Evolutionary conservation across 2,888 invertebrate genomes (phyloP).

Genomic region (Ypsolopha sequella): DNA sequence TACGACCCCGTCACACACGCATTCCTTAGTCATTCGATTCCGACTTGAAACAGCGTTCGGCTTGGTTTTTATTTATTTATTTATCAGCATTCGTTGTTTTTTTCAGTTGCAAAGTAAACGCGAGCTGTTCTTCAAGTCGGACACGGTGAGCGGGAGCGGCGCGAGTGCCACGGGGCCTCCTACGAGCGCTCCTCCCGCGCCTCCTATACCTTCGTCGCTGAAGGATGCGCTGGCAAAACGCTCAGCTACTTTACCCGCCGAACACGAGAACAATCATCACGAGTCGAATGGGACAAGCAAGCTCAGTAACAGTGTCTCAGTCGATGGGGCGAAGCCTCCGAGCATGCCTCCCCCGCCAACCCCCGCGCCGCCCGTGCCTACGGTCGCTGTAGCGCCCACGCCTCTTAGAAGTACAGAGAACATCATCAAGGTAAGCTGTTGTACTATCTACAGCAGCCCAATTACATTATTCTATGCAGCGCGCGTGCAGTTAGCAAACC

Average conservation of each 20-base stretch:
- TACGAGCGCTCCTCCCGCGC: constrained; percentile 32
- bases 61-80: not conserved
- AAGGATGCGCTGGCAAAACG: constrained; percentile 63
- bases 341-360: constrained; percentile 52
- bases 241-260: constrained; percentile 48
- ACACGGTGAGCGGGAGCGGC: constrained; percentile 68
- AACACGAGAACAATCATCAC: constrained; percentile 60
- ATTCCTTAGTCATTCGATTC: not conserved
- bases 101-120: constrained; percentile 86
- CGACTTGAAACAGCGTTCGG: not conserved
- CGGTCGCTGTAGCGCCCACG: constrained; percentile 34
- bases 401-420: constrained; percentile 60
- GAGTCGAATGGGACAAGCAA: constrained; percentile 60
- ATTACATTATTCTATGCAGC: too few species aligned
- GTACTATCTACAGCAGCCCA: too few species aligned
- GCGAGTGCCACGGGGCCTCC: constrained; percentile 46
- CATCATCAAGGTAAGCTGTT: constrained; percentile 46
- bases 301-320: constrained; percentile 54
- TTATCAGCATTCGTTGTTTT: not conserved
- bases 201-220: constrained; percentile 60
- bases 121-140: constrained; percentile 88
- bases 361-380: constrained; percentile 59
- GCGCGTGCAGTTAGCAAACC: too few species aligned
- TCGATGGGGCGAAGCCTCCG: constrained; percentile 48
- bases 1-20: not conserved